phyloP scores from a whole-genome alignment of 2,888 invertebrate genomes.

The Ptychoptera contaminata region DNA sequence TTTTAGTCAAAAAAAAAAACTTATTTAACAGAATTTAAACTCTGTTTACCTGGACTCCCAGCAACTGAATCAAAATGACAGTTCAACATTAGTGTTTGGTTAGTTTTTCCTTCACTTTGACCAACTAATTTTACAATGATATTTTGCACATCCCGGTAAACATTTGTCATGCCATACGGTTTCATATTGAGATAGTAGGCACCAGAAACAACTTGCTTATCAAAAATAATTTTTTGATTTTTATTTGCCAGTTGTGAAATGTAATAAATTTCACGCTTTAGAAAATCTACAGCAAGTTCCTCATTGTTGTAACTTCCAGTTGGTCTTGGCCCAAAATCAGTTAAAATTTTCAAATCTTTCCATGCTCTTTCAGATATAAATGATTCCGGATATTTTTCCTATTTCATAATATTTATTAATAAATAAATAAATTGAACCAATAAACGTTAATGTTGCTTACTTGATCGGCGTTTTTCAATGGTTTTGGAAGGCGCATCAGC shows the following conservation, averaged over 20 bases:
- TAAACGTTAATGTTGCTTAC: no score
- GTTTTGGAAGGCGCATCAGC: slow-evolving; percentile 17
- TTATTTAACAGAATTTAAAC: neutral
- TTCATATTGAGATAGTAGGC: slow-evolving; percentile 56
- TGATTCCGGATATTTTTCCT: slow-evolving; percentile 14
- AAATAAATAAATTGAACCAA: neutral
- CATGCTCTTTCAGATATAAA: slow-evolving; percentile 51
- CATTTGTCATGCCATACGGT: slow-evolving; percentile 63
- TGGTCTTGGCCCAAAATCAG: slow-evolving; percentile 42
- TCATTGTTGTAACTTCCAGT: slow-evolving; percentile 73
- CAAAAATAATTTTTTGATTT: slow-evolving; percentile 43
- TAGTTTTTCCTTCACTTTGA: slow-evolving; percentile 24
- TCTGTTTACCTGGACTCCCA: slow-evolving; percentile 58
- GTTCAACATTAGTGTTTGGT: slow-evolving; percentile 59
- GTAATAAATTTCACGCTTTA: slow-evolving; percentile 37
- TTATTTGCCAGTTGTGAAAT: slow-evolving; percentile 36
- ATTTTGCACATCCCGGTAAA: slow-evolving; percentile 69
- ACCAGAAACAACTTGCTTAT: slow-evolving; percentile 52
- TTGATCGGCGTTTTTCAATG: slow-evolving; percentile 16
- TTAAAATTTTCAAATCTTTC: slow-evolving; percentile 44
- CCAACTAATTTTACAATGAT: slow-evolving; percentile 58
- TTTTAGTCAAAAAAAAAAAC: neutral
- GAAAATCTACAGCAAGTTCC: slow-evolving; percentile 44
- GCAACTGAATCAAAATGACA: slow-evolving; percentile 85
- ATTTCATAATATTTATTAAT: neutral